These are phyloP conservation scores for Mixornis gularis DNA, from an alignment of 2,113 vertebrate species.

Conservation along the genomic window DNA sequence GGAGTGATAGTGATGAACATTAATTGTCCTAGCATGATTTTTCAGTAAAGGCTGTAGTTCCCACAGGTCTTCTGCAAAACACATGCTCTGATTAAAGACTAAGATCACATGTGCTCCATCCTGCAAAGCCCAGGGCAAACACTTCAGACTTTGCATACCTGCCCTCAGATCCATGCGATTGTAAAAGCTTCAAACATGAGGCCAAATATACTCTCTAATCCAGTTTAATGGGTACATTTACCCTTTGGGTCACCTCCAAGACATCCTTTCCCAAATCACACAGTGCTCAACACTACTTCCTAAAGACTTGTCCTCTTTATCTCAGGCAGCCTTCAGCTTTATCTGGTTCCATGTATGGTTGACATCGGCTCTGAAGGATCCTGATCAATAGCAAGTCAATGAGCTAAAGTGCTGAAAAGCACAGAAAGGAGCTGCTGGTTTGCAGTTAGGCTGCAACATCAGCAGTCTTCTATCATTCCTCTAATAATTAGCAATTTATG, in stretches of 20 bases:
- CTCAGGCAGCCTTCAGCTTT: neutral
- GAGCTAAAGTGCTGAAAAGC: neutral
- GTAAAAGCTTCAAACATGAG: neutral
- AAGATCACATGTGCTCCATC: neutral
- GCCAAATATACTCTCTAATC: neutral
- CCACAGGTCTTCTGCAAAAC: neutral
- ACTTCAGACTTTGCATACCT: neutral
- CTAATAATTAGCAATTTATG: neutral
- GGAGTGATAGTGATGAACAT: neutral
- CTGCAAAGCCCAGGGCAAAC: neutral
- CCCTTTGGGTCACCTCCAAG: neutral
- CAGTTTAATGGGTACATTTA: neutral
- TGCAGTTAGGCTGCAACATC: neutral
- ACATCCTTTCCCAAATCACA: neutral
- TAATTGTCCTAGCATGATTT: neutral
- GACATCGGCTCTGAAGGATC: neutral
- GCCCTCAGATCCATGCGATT: neutral
- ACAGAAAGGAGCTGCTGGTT: neutral
- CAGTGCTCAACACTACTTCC: neutral
- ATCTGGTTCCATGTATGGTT: accelerated
- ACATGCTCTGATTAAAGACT: neutral
- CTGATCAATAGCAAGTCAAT: neutral
- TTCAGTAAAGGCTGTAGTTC: neutral
- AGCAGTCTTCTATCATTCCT: neutral
- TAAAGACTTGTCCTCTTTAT: neutral